Evolutionary conservation across 2,797 vertebrate genomes (phyloP), one percentile per base, ranked within the genome.

Genomic region (Acrocephalus scirpaceus): DNA sequence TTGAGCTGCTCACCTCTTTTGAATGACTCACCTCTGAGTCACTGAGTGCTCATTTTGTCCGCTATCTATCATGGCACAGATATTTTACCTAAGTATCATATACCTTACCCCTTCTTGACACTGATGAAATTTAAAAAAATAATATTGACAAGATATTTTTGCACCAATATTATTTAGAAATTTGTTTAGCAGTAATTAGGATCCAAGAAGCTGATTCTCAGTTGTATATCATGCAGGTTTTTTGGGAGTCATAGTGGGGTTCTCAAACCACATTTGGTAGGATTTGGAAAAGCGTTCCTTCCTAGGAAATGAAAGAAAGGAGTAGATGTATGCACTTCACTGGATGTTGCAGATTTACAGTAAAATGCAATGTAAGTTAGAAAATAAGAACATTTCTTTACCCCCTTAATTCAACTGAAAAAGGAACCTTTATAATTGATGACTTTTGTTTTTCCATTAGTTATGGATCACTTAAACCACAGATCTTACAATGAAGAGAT

Each of bases 131-230:
- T 75, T n/a, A 38, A 94, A 88, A 62, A 95, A 44, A 29, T 48
- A 62, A 13, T 91, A 50, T 71, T 83, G 29, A 47, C 32, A 80
- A 64, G 15, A n/a, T 53, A 14, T 34, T 94, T 95, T 89, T 58
- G 17, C 96, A 81, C 27, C 20, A 50, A 10, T 78, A 75, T 91
- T 89, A 47, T 93, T 80, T 73, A 91, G 53, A 79, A 75, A 58
- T 58, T 69, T 62, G 5, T 44, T 86, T 73, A 80, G 44, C 86
- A 47, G 54, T 88, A 90, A 66, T 90, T 91, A 86, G 81, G 86
- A 89, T 87, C 17, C 29, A 94, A 25, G 77, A 90, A 88, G 67
- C n/a, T 66, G 47, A 80, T 79, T 88, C 58, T 93, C 48, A 81
- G 58, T 92, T 85, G 69, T 26, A 5, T 81, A 53, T 78, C 27